Conservation (phyloP, 53 echinoderm and acorn worm species). For the Paelopatides confundens region DNA sequence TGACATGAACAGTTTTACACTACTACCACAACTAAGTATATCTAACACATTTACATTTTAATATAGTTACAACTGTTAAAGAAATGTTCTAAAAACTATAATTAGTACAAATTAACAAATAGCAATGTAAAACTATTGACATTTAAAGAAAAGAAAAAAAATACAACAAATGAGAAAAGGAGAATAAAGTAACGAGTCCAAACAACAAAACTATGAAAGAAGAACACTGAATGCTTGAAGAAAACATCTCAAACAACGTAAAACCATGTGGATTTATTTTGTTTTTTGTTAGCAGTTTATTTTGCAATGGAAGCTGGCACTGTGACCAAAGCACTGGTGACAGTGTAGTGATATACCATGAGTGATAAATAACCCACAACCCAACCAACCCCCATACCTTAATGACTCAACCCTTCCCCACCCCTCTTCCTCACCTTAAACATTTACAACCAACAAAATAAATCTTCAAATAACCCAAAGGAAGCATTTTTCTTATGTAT, state of each 20-base stretch:
- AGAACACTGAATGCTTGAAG: background rate
- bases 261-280: background rate
- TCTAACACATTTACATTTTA: too few species aligned
- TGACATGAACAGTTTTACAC: too few species aligned
- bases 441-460: too few species aligned
- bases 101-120: background rate
- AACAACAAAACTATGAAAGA: slow-evolving; percentile 8
- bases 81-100: background rate
- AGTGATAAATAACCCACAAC: too few species aligned
- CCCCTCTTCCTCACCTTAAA: too few species aligned
- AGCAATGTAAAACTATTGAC: background rate
- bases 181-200: background rate
- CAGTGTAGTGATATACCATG: background rate
- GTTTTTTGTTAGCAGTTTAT: background rate
- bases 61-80: too few species aligned
- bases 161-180: background rate
- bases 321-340: slow-evolving; percentile 8
- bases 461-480: too few species aligned
- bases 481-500: too few species aligned
- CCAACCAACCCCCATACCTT: too few species aligned
- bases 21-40: too few species aligned
- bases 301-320: background rate
- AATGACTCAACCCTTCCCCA: too few species aligned
- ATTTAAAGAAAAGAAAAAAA: background rate
- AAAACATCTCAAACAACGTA: background rate